phyloP scores from a whole-genome alignment of 1,140 invertebrate genomes.

The Eufriesea mexicana region DNA sequence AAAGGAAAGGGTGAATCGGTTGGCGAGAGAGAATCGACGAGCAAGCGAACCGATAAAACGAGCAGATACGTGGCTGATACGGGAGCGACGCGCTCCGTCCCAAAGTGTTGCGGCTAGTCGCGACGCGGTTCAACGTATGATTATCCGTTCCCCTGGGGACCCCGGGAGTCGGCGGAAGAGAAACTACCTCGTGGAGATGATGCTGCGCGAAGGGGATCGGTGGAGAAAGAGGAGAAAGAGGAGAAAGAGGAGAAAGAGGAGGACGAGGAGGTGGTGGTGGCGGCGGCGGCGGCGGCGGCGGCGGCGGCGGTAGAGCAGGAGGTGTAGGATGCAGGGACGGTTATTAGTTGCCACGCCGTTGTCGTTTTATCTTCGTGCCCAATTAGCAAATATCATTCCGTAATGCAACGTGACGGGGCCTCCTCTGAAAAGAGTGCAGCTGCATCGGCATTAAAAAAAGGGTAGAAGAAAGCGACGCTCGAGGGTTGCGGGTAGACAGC shows the following conservation, averaged over 20 bases:
- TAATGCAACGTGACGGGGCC: slow-evolving; percentile 79
- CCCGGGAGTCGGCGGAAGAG: slow-evolving; percentile 41
- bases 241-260: no score
- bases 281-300: no score
- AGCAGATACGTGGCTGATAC: slow-evolving; percentile 38
- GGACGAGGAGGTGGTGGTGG: background rate
- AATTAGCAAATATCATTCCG: slow-evolving; percentile 81
- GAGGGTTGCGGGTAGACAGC: slow-evolving; percentile 38
- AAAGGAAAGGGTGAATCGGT: no score
- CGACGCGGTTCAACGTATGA: slow-evolving; percentile 73
- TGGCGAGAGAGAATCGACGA: slow-evolving; percentile 41
- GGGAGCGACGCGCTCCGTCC: slow-evolving; percentile 39
- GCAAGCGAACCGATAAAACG: slow-evolving; percentile 59
- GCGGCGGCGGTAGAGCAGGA: background rate
- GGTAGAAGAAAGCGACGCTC: slow-evolving; percentile 47
- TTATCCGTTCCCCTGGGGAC: slow-evolving; percentile 76
- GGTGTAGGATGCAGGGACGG: slow-evolving; percentile 63
- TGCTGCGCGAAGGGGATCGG: slow-evolving; percentile 22
- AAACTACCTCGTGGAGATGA: slow-evolving; percentile 39
- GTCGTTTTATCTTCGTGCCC: slow-evolving; percentile 81
- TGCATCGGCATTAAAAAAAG: slow-evolving; percentile 59
- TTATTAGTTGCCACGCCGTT: slow-evolving; percentile 77
- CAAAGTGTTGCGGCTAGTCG: slow-evolving; percentile 59
- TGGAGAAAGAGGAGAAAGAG: background rate
- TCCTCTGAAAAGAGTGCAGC: slow-evolving; percentile 68